These are phyloP conservation scores for Cephus rjabovi DNA, from an alignment of 2,888 invertebrate species.

Conservation along the genomic window DNA sequence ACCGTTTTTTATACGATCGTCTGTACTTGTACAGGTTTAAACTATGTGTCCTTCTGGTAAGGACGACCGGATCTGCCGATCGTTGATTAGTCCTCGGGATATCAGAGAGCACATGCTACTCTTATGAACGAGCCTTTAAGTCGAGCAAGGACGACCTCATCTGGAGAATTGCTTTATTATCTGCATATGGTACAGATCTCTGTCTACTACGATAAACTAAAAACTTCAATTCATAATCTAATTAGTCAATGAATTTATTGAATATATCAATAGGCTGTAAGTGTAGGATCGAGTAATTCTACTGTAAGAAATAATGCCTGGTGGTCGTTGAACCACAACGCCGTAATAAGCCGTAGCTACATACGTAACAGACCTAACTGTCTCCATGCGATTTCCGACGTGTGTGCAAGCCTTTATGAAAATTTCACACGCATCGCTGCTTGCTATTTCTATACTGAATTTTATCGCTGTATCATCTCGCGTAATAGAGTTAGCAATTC, in stretches of 20 bases:
- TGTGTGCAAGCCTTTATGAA: background rate
- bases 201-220: background rate
- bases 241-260: background rate
- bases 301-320: background rate
- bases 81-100: background rate
- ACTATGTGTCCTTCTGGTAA: background rate
- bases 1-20: background rate
- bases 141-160: background rate
- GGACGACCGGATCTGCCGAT: background rate
- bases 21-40: background rate
- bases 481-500: background rate
- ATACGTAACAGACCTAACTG: constrained; percentile 34
- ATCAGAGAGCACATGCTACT: background rate
- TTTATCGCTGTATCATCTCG: background rate
- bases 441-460: background rate
- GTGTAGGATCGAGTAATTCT: background rate
- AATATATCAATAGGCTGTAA: background rate
- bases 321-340: background rate
- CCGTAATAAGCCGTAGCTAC: background rate
- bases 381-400: constrained; percentile 13
- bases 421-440: background rate
- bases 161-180: background rate
- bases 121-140: background rate
- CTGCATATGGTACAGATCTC: background rate
- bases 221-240: background rate